A percentile compares a stretch with the other conserved stretches of the same genome.
Evolutionary conservation across 1,140 invertebrate species (phyloP).

Genomic region (Harlomillsia oculata): DNA sequence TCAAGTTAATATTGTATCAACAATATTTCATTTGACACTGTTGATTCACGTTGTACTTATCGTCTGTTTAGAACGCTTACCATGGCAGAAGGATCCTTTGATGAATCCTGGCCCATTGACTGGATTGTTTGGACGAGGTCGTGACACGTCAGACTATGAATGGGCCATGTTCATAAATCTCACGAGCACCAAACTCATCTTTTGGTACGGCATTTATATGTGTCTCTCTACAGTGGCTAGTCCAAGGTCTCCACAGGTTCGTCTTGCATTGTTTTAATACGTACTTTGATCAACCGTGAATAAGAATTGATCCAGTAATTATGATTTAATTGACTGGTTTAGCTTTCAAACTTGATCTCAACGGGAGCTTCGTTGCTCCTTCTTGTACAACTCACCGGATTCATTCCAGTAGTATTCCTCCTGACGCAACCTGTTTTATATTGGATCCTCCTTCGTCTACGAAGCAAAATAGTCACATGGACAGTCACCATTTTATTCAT

Average conservation of each 20-base stretch:
- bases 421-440: slow-evolving; percentile 40
- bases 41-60: not conserved
- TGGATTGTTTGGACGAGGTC: slow-evolving; percentile 38
- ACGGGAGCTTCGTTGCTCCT: slow-evolving; percentile 38
- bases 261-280: not conserved
- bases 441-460: slow-evolving; percentile 38
- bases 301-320: not conserved
- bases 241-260: slow-evolving; percentile 8
- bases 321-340: not conserved
- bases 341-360: slow-evolving; percentile 17
- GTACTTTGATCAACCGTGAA: not conserved
- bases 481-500: slow-evolving; percentile 39
- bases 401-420: slow-evolving; percentile 38
- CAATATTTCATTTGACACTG: not conserved
- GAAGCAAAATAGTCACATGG: slow-evolving; percentile 40
- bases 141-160: slow-evolving; percentile 47
- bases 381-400: slow-evolving; percentile 38
- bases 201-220: slow-evolving; percentile 43
- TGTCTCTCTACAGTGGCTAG: slow-evolving; percentile 34
- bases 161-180: slow-evolving; percentile 45
- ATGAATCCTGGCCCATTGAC: slow-evolving; percentile 27
- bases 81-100: slow-evolving; percentile 22
- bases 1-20: not conserved
- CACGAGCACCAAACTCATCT: slow-evolving; percentile 37
- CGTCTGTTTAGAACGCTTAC: slow-evolving; percentile 7